These are phyloP conservation scores for Sycophaga agraensis DNA, from an alignment of 1,140 invertebrate species.

Conservation along the genomic window DNA sequence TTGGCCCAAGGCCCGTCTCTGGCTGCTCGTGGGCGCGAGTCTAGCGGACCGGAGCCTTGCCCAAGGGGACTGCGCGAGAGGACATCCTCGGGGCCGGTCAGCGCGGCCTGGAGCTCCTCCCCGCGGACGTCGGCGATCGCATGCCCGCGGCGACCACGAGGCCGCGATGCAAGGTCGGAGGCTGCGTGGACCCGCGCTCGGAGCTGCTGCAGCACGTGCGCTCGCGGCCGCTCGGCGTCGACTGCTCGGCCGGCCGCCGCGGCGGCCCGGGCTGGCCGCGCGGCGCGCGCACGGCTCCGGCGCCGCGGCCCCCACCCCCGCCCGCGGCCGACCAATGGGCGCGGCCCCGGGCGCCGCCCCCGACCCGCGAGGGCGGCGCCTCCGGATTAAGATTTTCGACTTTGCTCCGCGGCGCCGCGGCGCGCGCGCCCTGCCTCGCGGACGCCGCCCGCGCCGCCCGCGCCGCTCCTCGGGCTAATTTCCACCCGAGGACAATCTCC, in stretches of 20 bases:
- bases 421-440: neutral
- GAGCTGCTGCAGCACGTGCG: constrained; percentile 31
- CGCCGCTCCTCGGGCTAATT: constrained; percentile 13
- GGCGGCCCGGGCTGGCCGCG: constrained; percentile 16
- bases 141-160: no score
- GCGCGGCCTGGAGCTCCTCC: no score
- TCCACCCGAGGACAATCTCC: neutral
- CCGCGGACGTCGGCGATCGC: no score
- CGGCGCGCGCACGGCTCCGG: constrained; percentile 36
- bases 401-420: constrained; percentile 41
- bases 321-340: constrained; percentile 40
- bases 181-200: constrained; percentile 18
- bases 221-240: constrained; percentile 50
- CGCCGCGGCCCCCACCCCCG: constrained; percentile 47
- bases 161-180: constrained; percentile 18
- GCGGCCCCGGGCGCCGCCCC: constrained; percentile 38
- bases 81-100: no score
- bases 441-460: neutral
- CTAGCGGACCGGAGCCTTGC: no score
- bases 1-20: neutral
- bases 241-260: constrained; percentile 38
- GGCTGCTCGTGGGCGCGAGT: neutral
- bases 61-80: no score
- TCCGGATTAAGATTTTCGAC: constrained; percentile 57
- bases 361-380: constrained; percentile 46